Evolutionary conservation across 2,113 vertebrate species (phyloP).

Genomic region (Siniperca chuatsi): DNA sequence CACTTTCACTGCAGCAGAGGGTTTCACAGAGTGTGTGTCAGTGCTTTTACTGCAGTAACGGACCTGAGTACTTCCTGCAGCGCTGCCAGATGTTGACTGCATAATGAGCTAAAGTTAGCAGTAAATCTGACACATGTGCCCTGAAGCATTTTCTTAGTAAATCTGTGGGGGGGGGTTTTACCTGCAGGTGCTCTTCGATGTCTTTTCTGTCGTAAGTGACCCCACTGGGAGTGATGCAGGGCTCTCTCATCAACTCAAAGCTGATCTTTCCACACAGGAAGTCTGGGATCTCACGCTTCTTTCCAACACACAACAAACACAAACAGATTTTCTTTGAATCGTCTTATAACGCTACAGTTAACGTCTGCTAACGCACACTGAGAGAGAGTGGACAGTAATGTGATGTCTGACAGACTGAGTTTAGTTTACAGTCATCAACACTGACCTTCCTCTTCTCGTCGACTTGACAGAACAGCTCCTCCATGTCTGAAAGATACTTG

Average conservation of each 20-base stretch:
- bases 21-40: too few relatives aligned
- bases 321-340: too few relatives aligned
- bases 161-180: slow-evolving; percentile 44
- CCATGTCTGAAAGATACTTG: slow-evolving; percentile 93
- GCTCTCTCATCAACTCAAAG: slow-evolving; percentile 95
- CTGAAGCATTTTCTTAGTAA: too few relatives aligned
- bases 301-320: slow-evolving; percentile 27
- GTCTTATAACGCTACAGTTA: too few relatives aligned
- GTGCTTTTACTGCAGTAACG: too few relatives aligned
- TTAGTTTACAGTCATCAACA: neutral
- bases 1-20: too few relatives aligned
- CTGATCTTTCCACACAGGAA: slow-evolving; percentile 97
- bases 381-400: too few relatives aligned
- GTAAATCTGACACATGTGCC: too few relatives aligned
- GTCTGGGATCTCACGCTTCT: slow-evolving; percentile 96
- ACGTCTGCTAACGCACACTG: neutral
- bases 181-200: slow-evolving; percentile 96
- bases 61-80: too few relatives aligned
- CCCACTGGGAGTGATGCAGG: slow-evolving; percentile 94
- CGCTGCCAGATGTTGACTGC: too few relatives aligned
- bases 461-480: slow-evolving; percentile 94
- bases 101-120: too few relatives aligned
- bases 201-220: slow-evolving; percentile 96
- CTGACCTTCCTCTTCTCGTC: slow-evolving; percentile 96
- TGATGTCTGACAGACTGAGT: too few relatives aligned